phyloP scores from a whole-genome alignment of 2,113 vertebrate species.

The Paracanthobrama guichenoti region DNA sequence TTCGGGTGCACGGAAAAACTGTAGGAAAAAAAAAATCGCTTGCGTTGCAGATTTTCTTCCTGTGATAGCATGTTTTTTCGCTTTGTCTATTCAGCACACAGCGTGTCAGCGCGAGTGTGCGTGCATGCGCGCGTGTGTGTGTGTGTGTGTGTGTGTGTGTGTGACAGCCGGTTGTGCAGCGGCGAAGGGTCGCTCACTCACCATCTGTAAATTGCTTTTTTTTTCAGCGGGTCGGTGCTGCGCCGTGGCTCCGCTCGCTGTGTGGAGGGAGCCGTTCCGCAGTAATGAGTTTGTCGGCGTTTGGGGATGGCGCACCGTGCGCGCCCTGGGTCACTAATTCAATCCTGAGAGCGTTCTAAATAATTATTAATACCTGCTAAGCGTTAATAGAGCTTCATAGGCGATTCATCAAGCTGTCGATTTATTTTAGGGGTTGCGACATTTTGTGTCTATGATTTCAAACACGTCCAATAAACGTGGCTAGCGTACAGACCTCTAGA shows the following conservation, averaged over 20 bases:
- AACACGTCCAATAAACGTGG: constrained; percentile 18
- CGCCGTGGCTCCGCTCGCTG: constrained; percentile 20
- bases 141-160: constrained; percentile 52
- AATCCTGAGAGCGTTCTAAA: constrained; percentile 73
- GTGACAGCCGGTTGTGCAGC: constrained; percentile 63
- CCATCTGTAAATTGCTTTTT: constrained; percentile 74
- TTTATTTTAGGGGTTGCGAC: constrained; percentile 63
- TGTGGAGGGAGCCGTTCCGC: constrained; percentile 53
- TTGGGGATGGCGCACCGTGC: constrained; percentile 48
- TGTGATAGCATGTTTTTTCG: constrained; percentile 77
- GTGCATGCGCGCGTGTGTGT: constrained; percentile 43
- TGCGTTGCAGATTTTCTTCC: constrained; percentile 72
- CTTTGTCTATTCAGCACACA: constrained; percentile 77
- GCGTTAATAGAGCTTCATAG: constrained; percentile 70
- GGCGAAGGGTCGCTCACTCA: constrained; percentile 65
- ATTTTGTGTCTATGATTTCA: constrained; percentile 30
- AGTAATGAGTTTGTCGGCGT: constrained; percentile 60
- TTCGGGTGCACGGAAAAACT: constrained; percentile 62
- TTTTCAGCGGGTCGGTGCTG: constrained; percentile 52
- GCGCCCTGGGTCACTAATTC: constrained; percentile 75
- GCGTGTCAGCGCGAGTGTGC: constrained; percentile 66
- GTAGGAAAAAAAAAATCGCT: constrained; percentile 68
- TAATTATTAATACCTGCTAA: constrained; percentile 77
- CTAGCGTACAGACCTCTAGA: background rate
- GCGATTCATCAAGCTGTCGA: constrained; percentile 78